A percentile compares a stretch with the other conserved stretches of the same genome.
Conservation (phyloP, 53 echinoderm and acorn worm species). For the Holothuria scabra region DNA sequence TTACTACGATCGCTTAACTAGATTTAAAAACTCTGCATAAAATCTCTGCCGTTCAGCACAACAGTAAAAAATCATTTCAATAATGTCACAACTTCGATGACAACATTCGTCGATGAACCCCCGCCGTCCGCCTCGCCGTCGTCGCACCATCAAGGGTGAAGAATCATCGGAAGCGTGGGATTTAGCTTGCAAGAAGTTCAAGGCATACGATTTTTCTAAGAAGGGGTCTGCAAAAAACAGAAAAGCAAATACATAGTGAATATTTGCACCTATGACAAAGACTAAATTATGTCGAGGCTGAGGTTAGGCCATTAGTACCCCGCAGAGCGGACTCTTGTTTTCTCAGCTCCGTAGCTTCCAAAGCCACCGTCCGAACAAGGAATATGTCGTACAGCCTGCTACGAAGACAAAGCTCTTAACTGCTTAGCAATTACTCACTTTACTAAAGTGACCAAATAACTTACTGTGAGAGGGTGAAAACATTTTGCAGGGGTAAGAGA, state of each 20-base stretch:
- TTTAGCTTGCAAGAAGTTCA: constrained; percentile 27
- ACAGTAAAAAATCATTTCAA: constrained; percentile 24
- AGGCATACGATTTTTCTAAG: constrained; percentile 34
- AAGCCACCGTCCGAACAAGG: too few relatives aligned
- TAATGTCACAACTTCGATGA: not conserved
- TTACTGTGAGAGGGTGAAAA: too few relatives aligned
- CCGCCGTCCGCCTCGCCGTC: not conserved
- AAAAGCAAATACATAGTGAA: not conserved
- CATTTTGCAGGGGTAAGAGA: too few relatives aligned
- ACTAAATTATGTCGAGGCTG: not conserved
- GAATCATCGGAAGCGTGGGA: not conserved
- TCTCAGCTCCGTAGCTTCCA: too few relatives aligned
- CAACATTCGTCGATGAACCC: constrained; percentile 27
- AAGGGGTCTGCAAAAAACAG: not conserved
- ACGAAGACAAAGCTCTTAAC: too few relatives aligned
- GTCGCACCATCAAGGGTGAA: not conserved
- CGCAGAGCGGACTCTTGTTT: too few relatives aligned
- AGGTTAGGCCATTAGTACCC: too few relatives aligned
- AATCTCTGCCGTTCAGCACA: not conserved
- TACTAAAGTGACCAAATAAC: too few relatives aligned
- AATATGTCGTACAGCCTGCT: too few relatives aligned
- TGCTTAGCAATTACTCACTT: too few relatives aligned
- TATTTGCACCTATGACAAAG: not conserved
- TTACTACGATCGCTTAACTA: too few relatives aligned
- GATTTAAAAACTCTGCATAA: not conserved